Percentiles rank a stretch among this genome's conserved stretches.
These are phyloP conservation scores for Lytechinus pictus DNA, from an alignment of 35 echinoderm and acorn worm species.

Conservation along the genomic window DNA sequence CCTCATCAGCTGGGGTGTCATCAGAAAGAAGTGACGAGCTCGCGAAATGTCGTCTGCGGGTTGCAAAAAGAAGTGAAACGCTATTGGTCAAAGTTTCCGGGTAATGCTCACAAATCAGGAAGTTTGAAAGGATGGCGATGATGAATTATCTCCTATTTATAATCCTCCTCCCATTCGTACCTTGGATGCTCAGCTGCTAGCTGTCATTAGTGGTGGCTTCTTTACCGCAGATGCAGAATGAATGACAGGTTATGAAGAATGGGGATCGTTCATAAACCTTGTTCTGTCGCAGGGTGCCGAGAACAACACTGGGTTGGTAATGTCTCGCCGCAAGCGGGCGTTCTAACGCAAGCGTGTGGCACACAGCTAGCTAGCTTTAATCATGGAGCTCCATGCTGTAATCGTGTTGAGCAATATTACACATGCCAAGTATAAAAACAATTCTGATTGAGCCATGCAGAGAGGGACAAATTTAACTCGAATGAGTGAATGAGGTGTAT, in stretches of 20 bases:
- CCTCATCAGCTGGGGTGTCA: not conserved
- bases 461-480: no score
- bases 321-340: not conserved
- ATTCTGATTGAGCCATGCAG: not conserved
- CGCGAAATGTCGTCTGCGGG: not conserved
- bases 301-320: not conserved
- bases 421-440: not conserved
- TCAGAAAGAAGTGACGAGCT: not conserved
- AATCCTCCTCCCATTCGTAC: not conserved
- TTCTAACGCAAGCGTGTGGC: not conserved
- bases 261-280: not conserved
- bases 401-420: no score
- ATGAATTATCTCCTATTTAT: constrained; percentile 14
- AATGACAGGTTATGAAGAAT: not conserved
- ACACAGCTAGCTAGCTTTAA: not conserved
- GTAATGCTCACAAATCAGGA: not conserved
- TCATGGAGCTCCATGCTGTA: no score
- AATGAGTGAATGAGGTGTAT: no score
- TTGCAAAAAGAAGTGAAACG: not conserved
- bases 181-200: not conserved
- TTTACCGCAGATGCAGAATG: not conserved
- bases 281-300: not conserved
- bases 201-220: not conserved
- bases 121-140: not conserved
- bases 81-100: constrained; percentile 1